Conservation (phyloP, 2,113 vertebrate species). For the Formicarius rufipectus region DNA sequence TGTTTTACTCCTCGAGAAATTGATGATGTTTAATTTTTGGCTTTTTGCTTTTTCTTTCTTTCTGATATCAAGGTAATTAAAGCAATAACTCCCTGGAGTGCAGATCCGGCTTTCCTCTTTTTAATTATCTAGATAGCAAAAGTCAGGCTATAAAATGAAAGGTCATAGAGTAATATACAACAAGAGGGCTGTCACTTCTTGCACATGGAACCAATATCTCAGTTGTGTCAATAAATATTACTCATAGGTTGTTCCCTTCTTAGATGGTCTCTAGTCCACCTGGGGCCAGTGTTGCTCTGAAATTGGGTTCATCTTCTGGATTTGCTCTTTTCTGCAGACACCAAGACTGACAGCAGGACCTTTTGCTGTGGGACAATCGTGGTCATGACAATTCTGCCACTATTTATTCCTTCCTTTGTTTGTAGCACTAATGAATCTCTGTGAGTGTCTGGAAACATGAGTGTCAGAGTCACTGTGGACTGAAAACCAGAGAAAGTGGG, state of each 20-base stretch:
- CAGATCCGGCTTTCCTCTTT: neutral
- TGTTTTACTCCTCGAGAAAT: neutral
- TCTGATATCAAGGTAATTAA: neutral
- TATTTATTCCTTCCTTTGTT: neutral
- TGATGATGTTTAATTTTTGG: neutral
- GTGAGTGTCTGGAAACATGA: neutral
- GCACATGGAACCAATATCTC: neutral
- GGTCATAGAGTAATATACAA: neutral
- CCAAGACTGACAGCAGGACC: neutral
- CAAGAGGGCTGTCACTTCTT: neutral
- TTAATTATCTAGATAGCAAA: neutral
- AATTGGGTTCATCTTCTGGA: neutral
- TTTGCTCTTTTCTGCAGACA: neutral
- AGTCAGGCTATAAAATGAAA: slow-evolving; percentile 9
- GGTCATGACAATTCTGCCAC: neutral
- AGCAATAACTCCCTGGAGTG: neutral
- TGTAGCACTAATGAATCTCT: neutral
- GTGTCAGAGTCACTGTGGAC: neutral
- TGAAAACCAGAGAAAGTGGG: neutral
- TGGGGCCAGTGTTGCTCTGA: neutral
- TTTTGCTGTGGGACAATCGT: neutral
- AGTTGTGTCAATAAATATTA: neutral
- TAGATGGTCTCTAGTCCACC: neutral
- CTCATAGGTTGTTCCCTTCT: neutral
- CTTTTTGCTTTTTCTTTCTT: neutral